These are phyloP conservation scores for Agapostemon virescens DNA, from an alignment of 2,888 invertebrate genomes.

Conservation along the genomic window DNA sequence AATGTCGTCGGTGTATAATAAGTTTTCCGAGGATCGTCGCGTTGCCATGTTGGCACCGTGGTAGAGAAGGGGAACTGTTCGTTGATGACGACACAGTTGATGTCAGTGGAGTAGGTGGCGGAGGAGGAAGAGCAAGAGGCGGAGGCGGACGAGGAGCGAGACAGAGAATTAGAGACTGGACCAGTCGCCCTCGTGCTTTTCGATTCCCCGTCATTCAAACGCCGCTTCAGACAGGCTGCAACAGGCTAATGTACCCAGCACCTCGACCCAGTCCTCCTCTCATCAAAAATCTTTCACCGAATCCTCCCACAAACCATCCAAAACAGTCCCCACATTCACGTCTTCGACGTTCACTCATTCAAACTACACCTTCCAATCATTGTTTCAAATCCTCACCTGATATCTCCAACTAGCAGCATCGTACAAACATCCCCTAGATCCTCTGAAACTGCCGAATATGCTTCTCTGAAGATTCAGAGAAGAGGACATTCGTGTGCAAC, in stretches of 20 bases:
- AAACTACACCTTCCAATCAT: too few species aligned
- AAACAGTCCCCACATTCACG: too few species aligned
- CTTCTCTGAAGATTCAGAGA: too few species aligned
- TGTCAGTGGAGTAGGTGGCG: constrained; percentile 46
- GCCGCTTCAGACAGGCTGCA: constrained; percentile 36
- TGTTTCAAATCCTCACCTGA: too few species aligned
- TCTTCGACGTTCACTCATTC: too few species aligned
- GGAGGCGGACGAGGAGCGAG: constrained; percentile 49
- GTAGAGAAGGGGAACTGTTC: constrained; percentile 44
- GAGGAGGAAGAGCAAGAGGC: constrained; percentile 41
- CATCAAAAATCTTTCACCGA: neutral
- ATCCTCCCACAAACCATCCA: neutral
- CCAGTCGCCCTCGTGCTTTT: constrained; percentile 59
- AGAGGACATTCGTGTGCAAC: too few species aligned
- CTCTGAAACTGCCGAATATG: too few species aligned
- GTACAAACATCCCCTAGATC: too few species aligned
- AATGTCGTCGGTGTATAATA: too few species aligned
- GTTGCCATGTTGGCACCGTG: constrained; percentile 20
- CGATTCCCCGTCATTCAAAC: constrained; percentile 59
- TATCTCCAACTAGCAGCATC: too few species aligned
- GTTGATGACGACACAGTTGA: constrained; percentile 52
- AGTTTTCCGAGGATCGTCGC: too few species aligned
- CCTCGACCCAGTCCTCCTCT: neutral
- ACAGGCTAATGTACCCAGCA: constrained; percentile 8
- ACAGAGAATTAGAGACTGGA: constrained; percentile 55